A percentile compares a stretch with the other conserved stretches of the same genome.
Evolutionary conservation across 2,888 invertebrate genomes (phyloP).

Genomic region (Julus scanicus): DNA sequence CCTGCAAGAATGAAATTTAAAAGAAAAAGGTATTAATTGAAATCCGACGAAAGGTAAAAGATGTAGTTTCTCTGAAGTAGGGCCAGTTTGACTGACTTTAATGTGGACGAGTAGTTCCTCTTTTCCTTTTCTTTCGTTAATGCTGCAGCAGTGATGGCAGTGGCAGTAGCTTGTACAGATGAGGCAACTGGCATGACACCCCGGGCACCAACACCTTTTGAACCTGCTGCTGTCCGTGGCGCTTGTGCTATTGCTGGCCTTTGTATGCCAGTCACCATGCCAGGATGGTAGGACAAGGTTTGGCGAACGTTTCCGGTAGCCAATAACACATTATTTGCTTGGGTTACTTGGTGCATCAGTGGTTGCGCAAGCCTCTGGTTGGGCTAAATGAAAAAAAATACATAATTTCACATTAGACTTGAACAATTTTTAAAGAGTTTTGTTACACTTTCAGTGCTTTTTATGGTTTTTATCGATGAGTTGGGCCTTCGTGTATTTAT

Average conservation of each 20-base stretch:
- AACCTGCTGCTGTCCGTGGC: neutral
- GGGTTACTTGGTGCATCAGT: conserved; percentile 48
- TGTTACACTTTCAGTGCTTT: too few relatives aligned
- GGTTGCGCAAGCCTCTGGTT: conserved; percentile 52
- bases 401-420: conserved; percentile 37
- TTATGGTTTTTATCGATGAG: too few relatives aligned
- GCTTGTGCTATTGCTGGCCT: conserved; percentile 32
- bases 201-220: conserved; percentile 60
- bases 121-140: conserved; percentile 79
- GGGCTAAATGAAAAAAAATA: conserved; percentile 52
- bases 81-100: conserved; percentile 46
- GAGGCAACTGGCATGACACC: conserved; percentile 51
- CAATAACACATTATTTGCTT: conserved; percentile 51
- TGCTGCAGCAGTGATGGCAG: conserved; percentile 54
- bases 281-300: neutral
- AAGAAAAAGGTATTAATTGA: conserved; percentile 20
- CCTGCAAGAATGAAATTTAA: conserved; percentile 63
- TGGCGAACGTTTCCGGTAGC: conserved; percentile 45
- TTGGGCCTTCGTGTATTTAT: too few relatives aligned
- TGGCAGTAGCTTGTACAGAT: conserved; percentile 49
- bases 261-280: conserved; percentile 15
- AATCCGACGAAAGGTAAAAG: neutral
- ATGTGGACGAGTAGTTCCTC: conserved; percentile 67
- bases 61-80: neutral
- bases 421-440: neutral